phyloP scores from a whole-genome alignment of 2,113 vertebrate genomes.

The Nanorana parkeri region DNA sequence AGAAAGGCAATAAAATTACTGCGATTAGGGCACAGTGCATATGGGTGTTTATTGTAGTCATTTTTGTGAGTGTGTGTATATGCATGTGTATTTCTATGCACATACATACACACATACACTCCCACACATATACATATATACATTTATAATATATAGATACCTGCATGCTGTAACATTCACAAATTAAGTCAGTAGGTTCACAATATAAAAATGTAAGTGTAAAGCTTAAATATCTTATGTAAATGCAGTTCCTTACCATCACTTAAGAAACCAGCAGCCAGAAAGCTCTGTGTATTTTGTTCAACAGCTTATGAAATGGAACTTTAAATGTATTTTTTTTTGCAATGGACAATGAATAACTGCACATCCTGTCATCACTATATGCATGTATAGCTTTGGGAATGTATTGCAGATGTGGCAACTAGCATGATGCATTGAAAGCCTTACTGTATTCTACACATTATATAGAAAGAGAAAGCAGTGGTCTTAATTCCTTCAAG shows the following conservation, averaged over 20 bases:
- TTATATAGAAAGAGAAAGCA: no score
- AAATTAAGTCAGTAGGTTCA: background rate
- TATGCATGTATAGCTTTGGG: background rate
- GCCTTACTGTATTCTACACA: no score
- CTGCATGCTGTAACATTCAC: background rate
- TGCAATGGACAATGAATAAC: slow-evolving; percentile 21
- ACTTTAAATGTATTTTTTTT: slow-evolving; percentile 61
- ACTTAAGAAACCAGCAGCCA: slow-evolving; percentile 59
- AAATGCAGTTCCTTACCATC: slow-evolving; percentile 52
- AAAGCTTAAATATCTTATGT: slow-evolving; percentile 35
- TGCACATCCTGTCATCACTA: slow-evolving; percentile 55
- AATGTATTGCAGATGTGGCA: slow-evolving; percentile 49
- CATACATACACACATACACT: background rate
- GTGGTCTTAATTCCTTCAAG: no score
- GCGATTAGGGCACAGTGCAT: background rate
- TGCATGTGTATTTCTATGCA: background rate
- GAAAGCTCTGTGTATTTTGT: slow-evolving; percentile 54
- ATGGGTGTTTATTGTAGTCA: background rate
- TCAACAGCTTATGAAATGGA: slow-evolving; percentile 61
- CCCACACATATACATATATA: background rate
- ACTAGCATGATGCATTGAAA: background rate
- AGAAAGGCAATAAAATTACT: background rate
- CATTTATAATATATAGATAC: no score
- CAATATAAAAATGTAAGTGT: slow-evolving; percentile 5
- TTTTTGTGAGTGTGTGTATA: background rate